A percentile compares a stretch with the other conserved stretches of the same genome.
phyloP scores from a whole-genome alignment of 1,140 invertebrate species.

The Ceratosolen fusciceps region DNA sequence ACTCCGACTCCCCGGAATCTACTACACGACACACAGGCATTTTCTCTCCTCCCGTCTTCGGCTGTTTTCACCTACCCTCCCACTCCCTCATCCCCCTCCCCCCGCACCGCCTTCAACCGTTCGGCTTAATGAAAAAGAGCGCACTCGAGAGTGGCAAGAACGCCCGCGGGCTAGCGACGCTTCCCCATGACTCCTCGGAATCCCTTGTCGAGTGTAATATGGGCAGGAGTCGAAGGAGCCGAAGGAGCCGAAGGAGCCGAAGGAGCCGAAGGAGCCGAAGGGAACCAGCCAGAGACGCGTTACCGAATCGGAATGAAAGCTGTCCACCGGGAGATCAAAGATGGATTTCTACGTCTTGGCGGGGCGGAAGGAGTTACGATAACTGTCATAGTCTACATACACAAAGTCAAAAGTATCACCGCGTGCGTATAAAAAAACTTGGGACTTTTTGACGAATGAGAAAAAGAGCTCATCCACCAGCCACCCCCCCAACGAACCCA shows the following conservation, averaged over 20 bases:
- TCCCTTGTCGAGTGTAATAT: constrained; percentile 12
- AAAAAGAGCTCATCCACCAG: too few relatives aligned
- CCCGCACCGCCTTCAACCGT: neutral
- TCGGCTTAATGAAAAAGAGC: constrained; percentile 40
- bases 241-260: neutral
- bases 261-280: neutral
- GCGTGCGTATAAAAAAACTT: neutral
- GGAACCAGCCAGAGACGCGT: neutral
- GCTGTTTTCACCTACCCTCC: too few relatives aligned
- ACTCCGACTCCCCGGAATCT: too few relatives aligned
- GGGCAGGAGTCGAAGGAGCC: neutral
- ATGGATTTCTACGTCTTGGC: constrained; percentile 1
- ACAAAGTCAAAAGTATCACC: neutral
- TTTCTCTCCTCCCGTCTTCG: neutral
- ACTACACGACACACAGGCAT: constrained; percentile 5
- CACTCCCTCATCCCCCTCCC: neutral
- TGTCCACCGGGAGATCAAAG: constrained; percentile 44
- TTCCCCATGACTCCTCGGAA: constrained; percentile 3
- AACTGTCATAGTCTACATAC: neutral
- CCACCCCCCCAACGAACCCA: too few relatives aligned
- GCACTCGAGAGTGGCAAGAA: constrained; percentile 17
- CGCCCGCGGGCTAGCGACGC: constrained; percentile 20
- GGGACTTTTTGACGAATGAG: constrained; percentile 27
- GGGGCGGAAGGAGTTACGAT: neutral
- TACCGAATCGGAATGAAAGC: constrained; percentile 27